phyloP scores from a whole-genome alignment of 2,888 invertebrate genomes.

The Chloroclysta siterata region DNA sequence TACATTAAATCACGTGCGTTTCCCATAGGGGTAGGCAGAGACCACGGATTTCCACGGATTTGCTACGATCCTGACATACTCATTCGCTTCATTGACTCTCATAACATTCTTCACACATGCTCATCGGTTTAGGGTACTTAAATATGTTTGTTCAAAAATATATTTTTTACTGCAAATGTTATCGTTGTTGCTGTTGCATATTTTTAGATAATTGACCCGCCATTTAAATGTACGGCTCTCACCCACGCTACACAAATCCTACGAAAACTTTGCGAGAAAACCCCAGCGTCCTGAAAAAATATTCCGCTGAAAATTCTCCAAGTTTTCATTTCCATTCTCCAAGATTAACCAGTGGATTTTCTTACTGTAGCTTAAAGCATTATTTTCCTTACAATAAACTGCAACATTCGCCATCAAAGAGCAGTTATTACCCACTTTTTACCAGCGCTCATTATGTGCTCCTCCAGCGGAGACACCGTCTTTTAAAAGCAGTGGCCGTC shows the following conservation, averaged over 20 bases:
- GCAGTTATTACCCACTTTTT: constrained; percentile 33
- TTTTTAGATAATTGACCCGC: too few relatives aligned
- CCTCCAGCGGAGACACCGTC: constrained; percentile 7
- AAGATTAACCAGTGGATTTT: constrained; percentile 26
- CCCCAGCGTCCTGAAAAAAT: background rate
- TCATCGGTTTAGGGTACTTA: too few relatives aligned
- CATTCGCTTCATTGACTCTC: too few relatives aligned
- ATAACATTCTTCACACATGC: too few relatives aligned
- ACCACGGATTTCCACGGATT: too few relatives aligned
- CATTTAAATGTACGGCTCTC: background rate
- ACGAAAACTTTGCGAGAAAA: background rate
- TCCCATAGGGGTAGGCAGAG: too few relatives aligned
- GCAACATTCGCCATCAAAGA: constrained; percentile 34
- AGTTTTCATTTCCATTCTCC: constrained; percentile 22
- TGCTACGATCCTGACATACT: too few relatives aligned
- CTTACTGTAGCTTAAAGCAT: constrained; percentile 21
- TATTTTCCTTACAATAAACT: constrained; percentile 38
- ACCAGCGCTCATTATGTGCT: constrained; percentile 32
- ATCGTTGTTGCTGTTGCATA: too few relatives aligned
- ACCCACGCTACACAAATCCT: background rate
- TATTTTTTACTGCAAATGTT: too few relatives aligned
- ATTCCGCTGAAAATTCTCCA: background rate
- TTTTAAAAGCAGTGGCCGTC: background rate
- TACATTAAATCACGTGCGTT: too few relatives aligned
- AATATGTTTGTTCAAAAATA: too few relatives aligned